Base-by-base conservation (phyloP, 2,113 vertebrate species). In the Phainopepla nitens region DNA sequence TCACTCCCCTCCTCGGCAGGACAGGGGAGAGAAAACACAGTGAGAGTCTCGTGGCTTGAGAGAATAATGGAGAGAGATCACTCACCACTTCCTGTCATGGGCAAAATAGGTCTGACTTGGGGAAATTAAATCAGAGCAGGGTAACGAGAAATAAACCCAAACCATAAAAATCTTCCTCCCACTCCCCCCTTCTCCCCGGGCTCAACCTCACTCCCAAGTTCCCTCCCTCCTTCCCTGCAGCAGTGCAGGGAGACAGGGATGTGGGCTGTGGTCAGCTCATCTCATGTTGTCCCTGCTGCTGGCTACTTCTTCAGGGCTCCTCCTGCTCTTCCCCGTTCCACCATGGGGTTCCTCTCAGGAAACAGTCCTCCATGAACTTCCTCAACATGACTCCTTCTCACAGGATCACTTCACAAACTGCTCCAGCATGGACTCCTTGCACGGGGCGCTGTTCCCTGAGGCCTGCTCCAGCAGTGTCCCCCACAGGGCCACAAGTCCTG, bases 341-440 rank as follows among this genome's bases (percentile, higher is more conserved):
- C 9, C 13, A 12, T 10, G 39, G 29, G 7, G 9, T 4, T 57
- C n/a, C 16, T 66, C 61, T 53, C 39, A 29, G 70, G n/a, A 47
- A n/a, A n/a, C 8, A 70, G 16, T 25, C 24, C 24, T 45, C 28
- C 61, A 45, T 41, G 69, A 75, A 6, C 69, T 60, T 45, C 23
- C 24, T n/a, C 39, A 21, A 0, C 0, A 0, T 45, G 23, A 4
- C 39, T 73, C 19, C 23, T 89, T n/a, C 35, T 15, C 39, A 25
- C 28, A 60, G 78, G 39, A 28, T 18, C 60, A 10, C n/a, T 60
- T 53, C 45, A 17, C n/a, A 47, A 10, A 29, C 12, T 45, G n/a
- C 15, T 58, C 8, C 51, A 58, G 36, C 1, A 0, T 13, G 19
- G 15, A 33, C 29, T 45, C 15, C 44, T n/a, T 9, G 33, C 44